phyloP scores from a whole-genome alignment of 2,888 invertebrate genomes.

The Sericinus montela region DNA sequence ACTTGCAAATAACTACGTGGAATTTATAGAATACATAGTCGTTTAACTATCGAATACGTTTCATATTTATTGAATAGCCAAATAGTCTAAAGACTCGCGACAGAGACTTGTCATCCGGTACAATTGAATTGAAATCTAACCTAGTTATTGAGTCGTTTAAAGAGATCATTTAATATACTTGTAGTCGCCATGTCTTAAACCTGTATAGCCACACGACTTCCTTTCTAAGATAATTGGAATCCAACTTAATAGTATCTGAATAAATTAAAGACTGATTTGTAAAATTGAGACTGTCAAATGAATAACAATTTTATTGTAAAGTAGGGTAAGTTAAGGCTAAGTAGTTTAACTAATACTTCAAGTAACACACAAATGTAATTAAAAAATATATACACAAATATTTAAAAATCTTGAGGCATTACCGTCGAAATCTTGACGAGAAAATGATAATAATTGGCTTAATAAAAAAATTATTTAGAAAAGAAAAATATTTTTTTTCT shows the following conservation, averaged over 20 bases:
- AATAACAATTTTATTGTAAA: too few relatives aligned
- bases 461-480: too few relatives aligned
- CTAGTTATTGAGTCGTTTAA: conserved; percentile 4
- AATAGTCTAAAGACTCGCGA: not conserved
- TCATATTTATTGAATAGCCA: not conserved
- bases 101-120: not conserved
- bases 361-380: too few relatives aligned
- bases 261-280: not conserved
- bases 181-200: conserved; percentile 1
- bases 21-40: conserved; percentile 2
- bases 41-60: not conserved
- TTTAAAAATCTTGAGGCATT: too few relatives aligned
- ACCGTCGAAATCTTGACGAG: too few relatives aligned
- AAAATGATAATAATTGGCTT: too few relatives aligned
- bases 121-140: not conserved
- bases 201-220: not conserved
- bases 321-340: too few relatives aligned
- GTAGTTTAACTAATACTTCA: too few relatives aligned
- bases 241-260: not conserved
- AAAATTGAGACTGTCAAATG: not conserved
- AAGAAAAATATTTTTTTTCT: too few relatives aligned
- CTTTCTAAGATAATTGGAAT: conserved; percentile 6
- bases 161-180: conserved; percentile 10
- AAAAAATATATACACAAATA: too few relatives aligned
- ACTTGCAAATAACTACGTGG: conserved; percentile 13